phyloP scores from a whole-genome alignment of 2,113 vertebrate genomes.

The Amia ocellicauda region DNA sequence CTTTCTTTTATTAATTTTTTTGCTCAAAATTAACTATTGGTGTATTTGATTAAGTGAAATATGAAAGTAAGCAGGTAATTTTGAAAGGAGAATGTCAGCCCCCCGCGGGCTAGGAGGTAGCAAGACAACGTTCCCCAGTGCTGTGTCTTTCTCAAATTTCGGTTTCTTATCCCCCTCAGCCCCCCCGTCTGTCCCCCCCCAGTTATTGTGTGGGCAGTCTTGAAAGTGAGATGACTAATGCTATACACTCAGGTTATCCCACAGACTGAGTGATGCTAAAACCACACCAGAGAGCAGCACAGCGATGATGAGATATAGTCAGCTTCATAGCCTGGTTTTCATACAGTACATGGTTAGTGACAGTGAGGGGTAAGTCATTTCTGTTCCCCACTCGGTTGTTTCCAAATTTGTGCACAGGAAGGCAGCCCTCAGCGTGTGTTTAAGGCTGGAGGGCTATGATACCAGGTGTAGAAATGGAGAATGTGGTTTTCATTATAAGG shows the following conservation, averaged over 20 bases:
- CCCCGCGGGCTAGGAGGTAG: background rate
- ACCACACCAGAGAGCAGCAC: conserved; percentile 42
- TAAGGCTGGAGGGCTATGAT: background rate
- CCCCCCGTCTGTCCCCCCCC: background rate
- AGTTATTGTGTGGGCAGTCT: conserved; percentile 35
- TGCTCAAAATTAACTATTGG: background rate
- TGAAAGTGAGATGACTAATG: conserved; percentile 58
- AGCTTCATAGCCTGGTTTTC: conserved; percentile 13
- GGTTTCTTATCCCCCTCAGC: conserved; percentile 27
- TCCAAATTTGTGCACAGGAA: conserved; percentile 16
- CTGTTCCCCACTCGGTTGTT: conserved; percentile 26
- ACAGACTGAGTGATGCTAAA: conserved; percentile 35
- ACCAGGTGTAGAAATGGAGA: background rate
- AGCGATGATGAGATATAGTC: conserved; percentile 6
- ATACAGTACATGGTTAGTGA: conserved; percentile 34
- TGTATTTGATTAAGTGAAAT: conserved; percentile 7
- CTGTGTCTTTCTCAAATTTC: background rate
- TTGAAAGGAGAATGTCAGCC: background rate
- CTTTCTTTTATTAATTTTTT: background rate
- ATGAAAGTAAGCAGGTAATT: conserved; percentile 16
- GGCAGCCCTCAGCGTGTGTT: too few species aligned
- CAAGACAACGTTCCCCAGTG: background rate
- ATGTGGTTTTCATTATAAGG: background rate
- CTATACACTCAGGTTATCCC: conserved; percentile 29
- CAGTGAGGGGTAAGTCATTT: conserved; percentile 32